Evolutionary conservation across 2,797 vertebrate species (phyloP), one percentile per base, ranked within the genome.

Genomic region (Sus cebifrons): DNA sequence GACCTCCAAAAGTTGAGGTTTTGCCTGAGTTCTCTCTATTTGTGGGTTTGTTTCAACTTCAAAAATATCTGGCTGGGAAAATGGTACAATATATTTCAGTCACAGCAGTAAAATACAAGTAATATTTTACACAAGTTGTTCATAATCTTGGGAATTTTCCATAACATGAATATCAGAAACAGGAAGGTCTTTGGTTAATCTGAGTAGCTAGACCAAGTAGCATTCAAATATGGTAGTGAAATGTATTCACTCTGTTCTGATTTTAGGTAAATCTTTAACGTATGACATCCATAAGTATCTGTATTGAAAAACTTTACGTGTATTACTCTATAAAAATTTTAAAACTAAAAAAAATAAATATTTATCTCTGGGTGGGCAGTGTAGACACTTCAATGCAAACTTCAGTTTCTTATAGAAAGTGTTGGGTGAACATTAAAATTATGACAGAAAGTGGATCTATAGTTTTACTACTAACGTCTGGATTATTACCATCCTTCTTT

Each of bases 1-100:
- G 74, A 60, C 65, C 96, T 99, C 99, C 99, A 99, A 98, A 98
- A 98, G 98, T 97, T 98, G 98, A 97, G 99, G 98, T 99, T 99
- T 99, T 98, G 97, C 97, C 98, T 98, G 97, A 98, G 98, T 99
- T 99, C 98, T 98, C 98, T 99, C 98, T 98, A 99, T 99, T 98
- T 98, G 97, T 96, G 98, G 97, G 98, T 98, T 98, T 98, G 98
- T 99, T 98, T 98, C 95, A 98, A 96, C 96, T 97, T 97, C 97
- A 98, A 91, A 98, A 98, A 98, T 97, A 98, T 97, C 96, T 98
- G 92, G 86, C 96, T 96, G 71, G 91, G 92, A 96, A 98, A 97
- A 97, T 95, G 77, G 92, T 97, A 62, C 84, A 97, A 86, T 98
- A 91, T 97, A 98, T 97, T 98, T 98, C 96, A 98, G 91, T 96